Conservation (phyloP, 2,113 vertebrate species). For the Psilopogon haemacephalus region DNA sequence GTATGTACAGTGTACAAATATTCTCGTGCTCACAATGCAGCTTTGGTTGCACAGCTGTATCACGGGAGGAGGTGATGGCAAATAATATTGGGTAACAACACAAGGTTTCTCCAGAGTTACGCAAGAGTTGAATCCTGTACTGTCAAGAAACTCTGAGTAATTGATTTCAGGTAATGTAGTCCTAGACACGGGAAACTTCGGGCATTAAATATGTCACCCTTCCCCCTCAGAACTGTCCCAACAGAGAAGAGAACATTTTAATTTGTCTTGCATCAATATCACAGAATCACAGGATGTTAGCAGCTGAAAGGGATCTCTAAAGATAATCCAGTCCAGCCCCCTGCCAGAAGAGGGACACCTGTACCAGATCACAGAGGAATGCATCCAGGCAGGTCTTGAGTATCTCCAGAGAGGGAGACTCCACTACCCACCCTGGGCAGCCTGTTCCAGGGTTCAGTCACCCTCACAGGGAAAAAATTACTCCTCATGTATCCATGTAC, state of each 20-base stretch:
- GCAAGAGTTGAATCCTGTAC: background rate
- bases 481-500: too few relatives aligned
- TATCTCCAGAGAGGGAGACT: too few relatives aligned
- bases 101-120: background rate
- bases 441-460: too few relatives aligned
- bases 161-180: background rate
- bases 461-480: too few relatives aligned
- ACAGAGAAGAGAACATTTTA: background rate
- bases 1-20: background rate
- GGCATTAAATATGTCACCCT: accelerated
- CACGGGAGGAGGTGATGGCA: background rate
- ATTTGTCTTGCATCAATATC: background rate
- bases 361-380: too few relatives aligned
- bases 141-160: background rate
- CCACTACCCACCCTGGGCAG: too few relatives aligned
- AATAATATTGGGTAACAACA: background rate
- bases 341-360: too few relatives aligned
- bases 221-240: background rate
- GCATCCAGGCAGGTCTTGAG: too few relatives aligned
- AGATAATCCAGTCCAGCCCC: too few relatives aligned
- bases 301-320: too few relatives aligned
- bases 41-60: background rate
- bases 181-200: background rate
- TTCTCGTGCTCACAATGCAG: accelerated
- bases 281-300: too few relatives aligned